Evolutionary conservation across 2,888 invertebrate species (phyloP).

Genomic region (Carterocephalus palaemon): DNA sequence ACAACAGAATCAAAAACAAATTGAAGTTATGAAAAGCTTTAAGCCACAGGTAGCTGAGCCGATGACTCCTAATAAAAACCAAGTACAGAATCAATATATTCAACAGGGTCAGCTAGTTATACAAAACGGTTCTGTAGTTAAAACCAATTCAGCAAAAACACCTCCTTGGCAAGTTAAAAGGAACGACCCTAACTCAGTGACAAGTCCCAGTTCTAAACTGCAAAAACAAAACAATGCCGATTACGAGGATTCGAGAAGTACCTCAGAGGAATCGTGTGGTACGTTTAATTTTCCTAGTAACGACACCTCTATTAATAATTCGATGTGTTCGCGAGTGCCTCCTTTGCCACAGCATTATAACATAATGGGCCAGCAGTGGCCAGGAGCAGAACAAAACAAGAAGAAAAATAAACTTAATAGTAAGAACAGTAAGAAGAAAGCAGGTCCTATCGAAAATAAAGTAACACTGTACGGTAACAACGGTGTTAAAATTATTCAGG

Average conservation of each 20-base stretch:
- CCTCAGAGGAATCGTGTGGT: constrained; percentile 57
- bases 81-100: constrained; percentile 53
- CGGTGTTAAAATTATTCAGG: constrained; percentile 56
- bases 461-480: constrained; percentile 51
- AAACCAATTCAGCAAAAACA: constrained; percentile 74
- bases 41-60: constrained; percentile 60
- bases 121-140: constrained; percentile 71
- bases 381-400: constrained; percentile 55
- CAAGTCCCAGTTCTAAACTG: constrained; percentile 57
- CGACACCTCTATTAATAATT: constrained; percentile 63
- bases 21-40: constrained; percentile 76
- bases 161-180: constrained; percentile 80
- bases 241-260: constrained; percentile 58
- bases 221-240: constrained; percentile 59
- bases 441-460: constrained; percentile 52
- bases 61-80: constrained; percentile 51
- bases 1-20: constrained; percentile 75
- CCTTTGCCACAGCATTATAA: constrained; percentile 84
- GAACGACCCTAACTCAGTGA: constrained; percentile 51
- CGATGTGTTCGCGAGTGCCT: constrained; percentile 84
- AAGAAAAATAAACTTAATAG: constrained; percentile 79
- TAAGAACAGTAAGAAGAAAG: constrained; percentile 76
- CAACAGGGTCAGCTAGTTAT: constrained; percentile 67
- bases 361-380: constrained; percentile 71
- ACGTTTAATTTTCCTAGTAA: constrained; percentile 54